Evolutionary conservation across 2,888 invertebrate genomes (phyloP).

Genomic region (Eristalinus sepulchralis): DNA sequence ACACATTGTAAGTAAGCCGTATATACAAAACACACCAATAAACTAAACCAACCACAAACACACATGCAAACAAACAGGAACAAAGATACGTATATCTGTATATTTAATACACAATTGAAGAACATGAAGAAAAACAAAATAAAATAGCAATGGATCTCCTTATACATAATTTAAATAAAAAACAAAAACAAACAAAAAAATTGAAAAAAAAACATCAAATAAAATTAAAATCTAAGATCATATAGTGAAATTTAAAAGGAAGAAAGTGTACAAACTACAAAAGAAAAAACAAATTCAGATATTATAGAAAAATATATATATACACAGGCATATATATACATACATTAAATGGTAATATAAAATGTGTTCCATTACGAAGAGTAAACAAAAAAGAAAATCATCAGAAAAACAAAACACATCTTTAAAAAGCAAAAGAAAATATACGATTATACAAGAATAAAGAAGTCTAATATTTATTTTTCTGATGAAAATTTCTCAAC

Average conservation of each 20-base stretch:
- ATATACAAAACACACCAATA: constrained; percentile 11
- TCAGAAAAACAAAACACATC: constrained; percentile 28
- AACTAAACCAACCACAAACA: constrained; percentile 17
- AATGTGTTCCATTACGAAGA: constrained; percentile 38
- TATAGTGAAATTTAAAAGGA: constrained; percentile 43
- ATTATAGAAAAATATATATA: constrained; percentile 21
- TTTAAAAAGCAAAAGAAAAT: not conserved
- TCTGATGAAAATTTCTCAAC: constrained; percentile 45
- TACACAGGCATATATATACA: constrained; percentile 18
- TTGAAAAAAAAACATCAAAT: constrained; percentile 17
- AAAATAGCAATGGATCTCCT: constrained; percentile 66
- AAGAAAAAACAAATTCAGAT: constrained; percentile 40
- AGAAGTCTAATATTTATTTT: constrained; percentile 58
- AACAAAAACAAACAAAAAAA: not conserved
- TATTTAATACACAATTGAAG: constrained; percentile 27
- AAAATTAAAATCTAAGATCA: not conserved
- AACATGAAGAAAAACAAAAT: not conserved
- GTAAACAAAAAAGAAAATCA: not conserved
- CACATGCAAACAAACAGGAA: constrained; percentile 36
- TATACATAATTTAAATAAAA: constrained; percentile 46
- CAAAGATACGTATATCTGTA: constrained; percentile 39
- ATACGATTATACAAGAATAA: constrained; percentile 21
- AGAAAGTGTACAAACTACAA: constrained; percentile 56
- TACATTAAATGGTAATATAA: constrained; percentile 33
- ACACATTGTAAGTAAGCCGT: not conserved